Evolutionary conservation across 1,140 invertebrate genomes (phyloP).

Genomic region (Apis florea): DNA sequence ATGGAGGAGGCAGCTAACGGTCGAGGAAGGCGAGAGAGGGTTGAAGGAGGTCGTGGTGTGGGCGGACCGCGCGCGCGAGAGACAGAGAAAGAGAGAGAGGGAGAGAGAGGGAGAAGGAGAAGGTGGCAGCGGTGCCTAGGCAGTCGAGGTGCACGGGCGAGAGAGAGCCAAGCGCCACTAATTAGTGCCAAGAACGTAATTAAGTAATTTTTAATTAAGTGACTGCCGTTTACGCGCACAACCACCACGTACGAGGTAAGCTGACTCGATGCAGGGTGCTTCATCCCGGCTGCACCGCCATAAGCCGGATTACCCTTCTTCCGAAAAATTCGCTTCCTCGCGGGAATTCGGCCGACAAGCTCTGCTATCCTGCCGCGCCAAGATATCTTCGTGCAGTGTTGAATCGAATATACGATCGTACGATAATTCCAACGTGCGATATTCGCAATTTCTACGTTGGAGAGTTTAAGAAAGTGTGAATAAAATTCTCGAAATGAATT

Average conservation of each 20-base stretch:
- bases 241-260: conserved; percentile 65
- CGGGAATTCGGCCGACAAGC: not conserved
- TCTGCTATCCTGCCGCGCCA: not conserved
- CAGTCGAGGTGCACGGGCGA: conserved; percentile 67
- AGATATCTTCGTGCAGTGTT: not conserved
- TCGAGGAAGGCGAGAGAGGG: conserved; percentile 56
- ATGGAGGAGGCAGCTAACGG: conserved; percentile 56
- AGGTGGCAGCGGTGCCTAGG: conserved; percentile 58
- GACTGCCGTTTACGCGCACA: conserved; percentile 78
- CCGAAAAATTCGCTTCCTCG: conserved; percentile 58
- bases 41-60: conserved; percentile 59
- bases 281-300: conserved; percentile 63
- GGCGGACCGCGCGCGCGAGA: conserved; percentile 43
- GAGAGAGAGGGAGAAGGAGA: conserved; percentile 60
- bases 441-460: conserved; percentile 24
- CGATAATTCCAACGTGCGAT: conserved; percentile 15
- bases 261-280: conserved; percentile 67
- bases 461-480: not conserved
- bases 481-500: no score
- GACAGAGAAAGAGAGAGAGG: conserved; percentile 61
- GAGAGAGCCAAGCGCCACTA: conserved; percentile 78
- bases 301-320: conserved; percentile 63
- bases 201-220: conserved; percentile 85
- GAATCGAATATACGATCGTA: not conserved
- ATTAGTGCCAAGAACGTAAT: conserved; percentile 85